Base-by-base conservation (phyloP, 37 sponge, comb jelly and placozoan species). In the Theonella swinhoei region DNA sequence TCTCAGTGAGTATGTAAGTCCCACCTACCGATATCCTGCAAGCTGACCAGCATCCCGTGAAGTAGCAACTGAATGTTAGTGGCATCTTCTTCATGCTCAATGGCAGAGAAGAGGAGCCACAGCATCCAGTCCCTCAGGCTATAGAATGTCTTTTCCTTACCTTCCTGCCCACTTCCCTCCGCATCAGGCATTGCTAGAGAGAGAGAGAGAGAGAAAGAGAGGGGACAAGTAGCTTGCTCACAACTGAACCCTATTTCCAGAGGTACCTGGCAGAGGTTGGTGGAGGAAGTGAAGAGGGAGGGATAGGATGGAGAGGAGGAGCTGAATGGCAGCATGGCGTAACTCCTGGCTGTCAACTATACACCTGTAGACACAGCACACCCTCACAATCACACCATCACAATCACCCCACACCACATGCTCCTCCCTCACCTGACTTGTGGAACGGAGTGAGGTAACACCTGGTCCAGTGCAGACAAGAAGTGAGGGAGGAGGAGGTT, bases 211-310 rank as follows among this genome's bases (percentile, higher is more conserved):
- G n/a, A n/a, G n/a, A n/a, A n/a, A n/a, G n/a, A n/a, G n/a, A n/a
- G n/a, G n/a, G n/a, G n/a, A n/a, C n/a, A n/a, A n/a, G n/a, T n/a
- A n/a, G n/a, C n/a, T n/a, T n/a, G n/a, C n/a, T n/a, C n/a, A n/a
- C n/a, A n/a, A n/a, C n/a, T n/a, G n/a, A n/a, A n/a, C n/a, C n/a
- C n/a, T n/a, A n/a, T n/a, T n/a, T n/a, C n/a, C n/a, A n/a, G n/a
- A n/a, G n/a, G n/a, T 17, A 92, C 94, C 90, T 70, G 90, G 76
- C 20, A 95, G 35, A 4, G 83, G 80, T 26, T 92, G 64, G 39
- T 95, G 62, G 64, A 91, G 81, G 76, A 93, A 96, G 83, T 96
- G 96, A 0, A 90, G 89, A 24, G 96, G 96, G 24, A 96, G 83
- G 70, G 83, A 70, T 1, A 90, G n/a, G 70, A 96, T 87, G 36